Conservation (phyloP, 2,113 vertebrate genomes). For the Glaucomys volans region DNA sequence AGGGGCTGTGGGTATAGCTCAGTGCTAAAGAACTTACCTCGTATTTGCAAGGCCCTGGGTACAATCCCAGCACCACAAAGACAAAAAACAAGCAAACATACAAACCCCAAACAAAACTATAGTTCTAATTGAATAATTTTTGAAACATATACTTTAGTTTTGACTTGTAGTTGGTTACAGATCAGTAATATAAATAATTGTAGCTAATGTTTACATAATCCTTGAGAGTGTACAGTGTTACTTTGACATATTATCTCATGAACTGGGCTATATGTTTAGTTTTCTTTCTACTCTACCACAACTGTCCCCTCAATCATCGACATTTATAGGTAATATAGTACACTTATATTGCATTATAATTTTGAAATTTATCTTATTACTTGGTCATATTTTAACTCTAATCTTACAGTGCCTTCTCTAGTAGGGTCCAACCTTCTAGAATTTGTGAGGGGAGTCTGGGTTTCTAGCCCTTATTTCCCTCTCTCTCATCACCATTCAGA, state of each 20-base stretch:
- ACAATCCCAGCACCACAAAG: background rate
- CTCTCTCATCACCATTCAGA: background rate
- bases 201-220: background rate
- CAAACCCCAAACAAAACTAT: background rate
- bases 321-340: constrained; percentile 6
- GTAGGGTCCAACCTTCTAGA: background rate
- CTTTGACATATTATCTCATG: background rate
- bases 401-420: background rate
- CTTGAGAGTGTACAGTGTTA: background rate
- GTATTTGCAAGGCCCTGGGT: background rate
- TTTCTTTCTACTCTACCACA: constrained; percentile 35
- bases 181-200: constrained; percentile 45
- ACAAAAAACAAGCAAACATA: too few species aligned
- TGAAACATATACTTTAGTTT: background rate
- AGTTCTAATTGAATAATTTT: background rate
- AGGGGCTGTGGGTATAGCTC: background rate
- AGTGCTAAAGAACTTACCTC: background rate
- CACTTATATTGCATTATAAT: background rate
- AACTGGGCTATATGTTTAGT: background rate
- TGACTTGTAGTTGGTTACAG: constrained; percentile 45
- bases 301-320: background rate
- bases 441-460: background rate
- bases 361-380: constrained; percentile 39
- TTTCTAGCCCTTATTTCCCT: background rate
- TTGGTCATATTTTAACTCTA: background rate